Conservation (phyloP, 2,113 vertebrate species). For the Zosterops lateralis region DNA sequence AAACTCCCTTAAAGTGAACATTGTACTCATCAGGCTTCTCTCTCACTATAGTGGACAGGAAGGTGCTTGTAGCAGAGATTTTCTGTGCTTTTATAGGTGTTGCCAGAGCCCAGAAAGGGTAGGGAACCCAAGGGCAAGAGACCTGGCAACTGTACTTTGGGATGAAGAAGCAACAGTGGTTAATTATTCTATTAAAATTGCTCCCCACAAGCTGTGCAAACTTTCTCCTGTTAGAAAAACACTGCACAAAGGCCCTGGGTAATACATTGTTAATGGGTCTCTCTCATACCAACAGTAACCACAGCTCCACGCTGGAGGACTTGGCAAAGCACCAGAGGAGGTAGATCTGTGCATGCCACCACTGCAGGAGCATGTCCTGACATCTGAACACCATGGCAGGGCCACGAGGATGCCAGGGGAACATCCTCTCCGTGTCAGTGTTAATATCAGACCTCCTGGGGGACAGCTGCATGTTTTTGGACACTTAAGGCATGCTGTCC, state of each 20-base stretch:
- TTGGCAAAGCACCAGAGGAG: background rate
- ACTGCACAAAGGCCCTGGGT: background rate
- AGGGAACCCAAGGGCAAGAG: background rate
- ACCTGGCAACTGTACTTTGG: background rate
- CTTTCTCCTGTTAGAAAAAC: background rate
- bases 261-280: background rate
- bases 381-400: background rate
- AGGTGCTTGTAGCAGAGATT: background rate
- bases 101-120: background rate
- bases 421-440: background rate
- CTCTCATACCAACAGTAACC: background rate
- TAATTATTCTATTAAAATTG: background rate
- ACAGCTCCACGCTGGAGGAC: background rate
- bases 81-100: background rate
- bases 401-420: background rate
- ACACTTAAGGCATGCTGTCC: background rate
- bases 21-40: background rate
- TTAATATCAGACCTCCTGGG: background rate
- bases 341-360: background rate
- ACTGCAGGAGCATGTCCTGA: background rate
- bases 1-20: background rate
- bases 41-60: background rate
- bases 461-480: background rate
- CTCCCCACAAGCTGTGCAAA: conserved; percentile 2
- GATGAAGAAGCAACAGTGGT: background rate